phyloP scores from a whole-genome alignment of 1,140 invertebrate species.

The Scaptomyza hsui region DNA sequence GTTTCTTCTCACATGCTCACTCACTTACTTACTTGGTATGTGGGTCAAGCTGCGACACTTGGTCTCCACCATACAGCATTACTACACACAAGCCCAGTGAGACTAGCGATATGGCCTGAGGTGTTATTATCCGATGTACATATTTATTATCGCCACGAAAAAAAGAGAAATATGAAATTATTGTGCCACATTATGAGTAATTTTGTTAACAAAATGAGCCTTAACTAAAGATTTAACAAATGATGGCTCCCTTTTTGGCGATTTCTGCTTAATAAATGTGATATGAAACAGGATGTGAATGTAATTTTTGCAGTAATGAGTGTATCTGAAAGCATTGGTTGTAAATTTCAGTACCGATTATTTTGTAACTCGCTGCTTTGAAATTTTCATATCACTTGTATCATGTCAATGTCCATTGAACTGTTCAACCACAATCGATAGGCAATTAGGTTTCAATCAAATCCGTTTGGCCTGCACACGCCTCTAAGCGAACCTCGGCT shows the following conservation, averaged over 20 bases:
- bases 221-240: constrained; percentile 13
- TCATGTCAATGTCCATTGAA: constrained; percentile 37
- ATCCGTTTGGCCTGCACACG: constrained; percentile 41
- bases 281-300: not conserved
- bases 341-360: not conserved
- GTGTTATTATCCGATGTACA: constrained; percentile 58
- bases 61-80: constrained; percentile 40
- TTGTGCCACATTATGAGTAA: constrained; percentile 31
- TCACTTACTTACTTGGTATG: constrained; percentile 51
- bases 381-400: constrained; percentile 15
- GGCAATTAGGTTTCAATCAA: constrained; percentile 69
- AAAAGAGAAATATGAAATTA: constrained; percentile 56
- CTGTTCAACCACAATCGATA: constrained; percentile 45
- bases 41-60: constrained; percentile 74
- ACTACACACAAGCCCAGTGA: constrained; percentile 50
- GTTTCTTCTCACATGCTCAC: constrained; percentile 24
- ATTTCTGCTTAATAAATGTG: not conserved
- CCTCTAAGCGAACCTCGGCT: constrained; percentile 39
- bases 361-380: not conserved
- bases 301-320: not conserved
- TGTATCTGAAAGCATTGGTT: not conserved
- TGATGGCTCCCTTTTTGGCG: constrained; percentile 1
- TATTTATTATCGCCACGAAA: constrained; percentile 55
- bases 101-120: constrained; percentile 52
- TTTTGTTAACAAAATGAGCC: constrained; percentile 18